These are phyloP conservation scores for Rhagonycha lutea DNA, from an alignment of 2,888 invertebrate genomes.

Conservation along the genomic window DNA sequence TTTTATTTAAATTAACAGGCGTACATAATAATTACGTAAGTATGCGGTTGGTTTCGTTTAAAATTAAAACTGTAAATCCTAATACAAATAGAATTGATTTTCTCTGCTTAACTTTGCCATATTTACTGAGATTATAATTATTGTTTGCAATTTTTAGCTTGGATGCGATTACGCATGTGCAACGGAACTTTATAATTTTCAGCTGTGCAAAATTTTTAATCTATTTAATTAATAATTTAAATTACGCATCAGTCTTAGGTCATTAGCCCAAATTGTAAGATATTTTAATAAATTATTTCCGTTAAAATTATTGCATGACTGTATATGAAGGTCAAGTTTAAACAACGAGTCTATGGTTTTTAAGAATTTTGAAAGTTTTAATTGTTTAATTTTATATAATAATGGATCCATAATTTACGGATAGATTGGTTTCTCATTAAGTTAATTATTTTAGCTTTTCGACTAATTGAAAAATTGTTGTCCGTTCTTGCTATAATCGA, in stretches of 20 bases:
- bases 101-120: not conserved
- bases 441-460: not conserved
- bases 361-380: conserved; percentile 9
- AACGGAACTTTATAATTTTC: not conserved
- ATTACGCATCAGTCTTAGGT: conserved; percentile 1
- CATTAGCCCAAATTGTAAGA: conserved; percentile 7
- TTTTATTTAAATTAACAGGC: not conserved
- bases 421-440: conserved; percentile 7
- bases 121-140: not conserved
- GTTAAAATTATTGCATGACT: conserved; percentile 9
- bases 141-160: not conserved
- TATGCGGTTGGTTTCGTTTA: not conserved
- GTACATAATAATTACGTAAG: not conserved
- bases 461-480: not conserved
- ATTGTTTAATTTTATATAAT: conserved; percentile 13
- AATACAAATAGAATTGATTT: not conserved
- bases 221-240: not conserved
- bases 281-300: conserved; percentile 3
- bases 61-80: not conserved
- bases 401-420: conserved; percentile 9
- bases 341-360: not conserved
- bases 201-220: not conserved
- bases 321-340: conserved; percentile 11
- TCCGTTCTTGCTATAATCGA: not conserved
- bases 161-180: not conserved